These are phyloP conservation scores for Vespertilio murinus DNA, from an alignment of 2,797 vertebrate genomes.

Conservation along the genomic window DNA sequence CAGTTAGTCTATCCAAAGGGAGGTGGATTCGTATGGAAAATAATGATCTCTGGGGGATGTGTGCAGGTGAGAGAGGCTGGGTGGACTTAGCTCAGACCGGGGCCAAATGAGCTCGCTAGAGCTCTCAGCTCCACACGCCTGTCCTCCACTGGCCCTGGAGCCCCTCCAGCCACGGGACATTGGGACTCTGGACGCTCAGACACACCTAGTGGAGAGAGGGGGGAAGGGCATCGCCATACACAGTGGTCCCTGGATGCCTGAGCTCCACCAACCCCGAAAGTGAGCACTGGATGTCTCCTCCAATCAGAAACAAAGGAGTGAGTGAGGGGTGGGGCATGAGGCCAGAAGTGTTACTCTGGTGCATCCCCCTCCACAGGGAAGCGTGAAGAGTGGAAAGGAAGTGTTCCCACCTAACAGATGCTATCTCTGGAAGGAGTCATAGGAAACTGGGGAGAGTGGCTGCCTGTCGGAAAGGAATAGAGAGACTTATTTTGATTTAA, in stretches of 20 bases:
- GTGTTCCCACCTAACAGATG: not conserved
- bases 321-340: not conserved
- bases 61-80: not conserved
- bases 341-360: not conserved
- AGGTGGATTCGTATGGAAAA: not conserved
- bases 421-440: not conserved
- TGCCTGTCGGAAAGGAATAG: not conserved
- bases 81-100: not conserved
- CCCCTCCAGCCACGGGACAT: not conserved
- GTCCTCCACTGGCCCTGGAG: not conserved
- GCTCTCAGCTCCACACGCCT: not conserved
- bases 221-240: not conserved
- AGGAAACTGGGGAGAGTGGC: not conserved
- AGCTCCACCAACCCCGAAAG: not conserved
- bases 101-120: not conserved
- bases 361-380: not conserved
- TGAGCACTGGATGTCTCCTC: not conserved
- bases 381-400: not conserved
- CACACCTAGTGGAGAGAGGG: not conserved
- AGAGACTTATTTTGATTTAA: not conserved
- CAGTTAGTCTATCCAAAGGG: not conserved
- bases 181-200: not conserved
- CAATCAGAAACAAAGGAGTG: not conserved
- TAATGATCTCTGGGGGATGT: not conserved
- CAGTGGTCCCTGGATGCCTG: not conserved